These are phyloP conservation scores for Tenodera sinensis DNA, from an alignment of 2,888 invertebrate genomes.

Conservation along the genomic window DNA sequence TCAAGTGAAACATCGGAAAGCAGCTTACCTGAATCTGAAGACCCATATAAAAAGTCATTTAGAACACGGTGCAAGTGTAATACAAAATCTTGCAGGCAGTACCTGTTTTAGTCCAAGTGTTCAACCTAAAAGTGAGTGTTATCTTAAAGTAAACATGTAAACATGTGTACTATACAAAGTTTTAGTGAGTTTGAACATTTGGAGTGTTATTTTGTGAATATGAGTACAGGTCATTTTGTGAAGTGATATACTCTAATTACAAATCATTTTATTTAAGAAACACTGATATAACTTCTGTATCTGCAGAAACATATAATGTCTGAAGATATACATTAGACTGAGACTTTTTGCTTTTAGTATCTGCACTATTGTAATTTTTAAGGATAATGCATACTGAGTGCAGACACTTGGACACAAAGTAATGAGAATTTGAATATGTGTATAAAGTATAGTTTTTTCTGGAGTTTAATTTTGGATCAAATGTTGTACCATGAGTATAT, in stretches of 20 bases:
- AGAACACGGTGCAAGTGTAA: conserved; percentile 65
- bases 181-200: background rate
- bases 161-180: background rate
- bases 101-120: conserved; percentile 57
- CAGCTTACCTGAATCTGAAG: background rate
- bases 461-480: no score
- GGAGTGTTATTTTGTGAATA: background rate
- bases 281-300: background rate
- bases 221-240: background rate
- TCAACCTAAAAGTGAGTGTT: background rate
- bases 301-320: background rate
- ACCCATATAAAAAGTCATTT: conserved; percentile 33
- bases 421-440: background rate
- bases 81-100: conserved; percentile 67
- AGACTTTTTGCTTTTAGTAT: background rate
- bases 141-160: background rate
- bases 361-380: background rate
- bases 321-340: background rate
- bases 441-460: no score
- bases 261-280: background rate
- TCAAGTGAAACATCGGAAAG: background rate
- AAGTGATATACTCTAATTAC: background rate
- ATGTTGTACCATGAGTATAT: no score
- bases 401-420: background rate
- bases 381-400: background rate